phyloP scores from a whole-genome alignment of 2,797 vertebrate species.

The Onychomys leucogaster region DNA sequence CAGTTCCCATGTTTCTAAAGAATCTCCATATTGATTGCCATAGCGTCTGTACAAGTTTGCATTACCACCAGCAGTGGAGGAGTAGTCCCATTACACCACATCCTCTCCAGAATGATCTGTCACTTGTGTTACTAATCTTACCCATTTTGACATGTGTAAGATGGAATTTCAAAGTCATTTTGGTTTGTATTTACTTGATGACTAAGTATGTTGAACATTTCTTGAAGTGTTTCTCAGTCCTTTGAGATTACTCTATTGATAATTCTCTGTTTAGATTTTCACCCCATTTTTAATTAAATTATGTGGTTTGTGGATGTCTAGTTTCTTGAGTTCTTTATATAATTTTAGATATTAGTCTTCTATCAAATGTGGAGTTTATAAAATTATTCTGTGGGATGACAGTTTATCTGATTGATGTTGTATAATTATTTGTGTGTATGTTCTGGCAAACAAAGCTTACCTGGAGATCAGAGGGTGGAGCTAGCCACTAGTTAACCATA shows the following conservation, averaged over 20 bases:
- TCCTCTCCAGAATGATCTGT: not conserved
- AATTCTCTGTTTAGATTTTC: not conserved
- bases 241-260: not conserved
- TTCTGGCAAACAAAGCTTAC: too few relatives aligned
- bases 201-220: not conserved
- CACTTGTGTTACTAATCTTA: not conserved
- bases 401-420: not conserved
- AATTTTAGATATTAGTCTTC: not conserved
- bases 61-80: not conserved
- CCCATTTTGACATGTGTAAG: not conserved
- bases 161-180: not conserved
- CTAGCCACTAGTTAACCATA: too few relatives aligned
- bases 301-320: not conserved
- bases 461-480: too few relatives aligned
- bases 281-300: not conserved
- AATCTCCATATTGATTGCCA: not conserved
- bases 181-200: not conserved
- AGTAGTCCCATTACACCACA: not conserved
- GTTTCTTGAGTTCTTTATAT: not conserved
- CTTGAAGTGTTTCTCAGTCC: not conserved
- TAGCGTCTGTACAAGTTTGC: not conserved
- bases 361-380: not conserved
- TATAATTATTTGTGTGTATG: too few relatives aligned
- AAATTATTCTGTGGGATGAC: not conserved
- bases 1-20: not conserved